A percentile compares a stretch with the other conserved stretches of the same genome.
Conservation (phyloP, 2,113 vertebrate species). For the Callionymus lyra region DNA sequence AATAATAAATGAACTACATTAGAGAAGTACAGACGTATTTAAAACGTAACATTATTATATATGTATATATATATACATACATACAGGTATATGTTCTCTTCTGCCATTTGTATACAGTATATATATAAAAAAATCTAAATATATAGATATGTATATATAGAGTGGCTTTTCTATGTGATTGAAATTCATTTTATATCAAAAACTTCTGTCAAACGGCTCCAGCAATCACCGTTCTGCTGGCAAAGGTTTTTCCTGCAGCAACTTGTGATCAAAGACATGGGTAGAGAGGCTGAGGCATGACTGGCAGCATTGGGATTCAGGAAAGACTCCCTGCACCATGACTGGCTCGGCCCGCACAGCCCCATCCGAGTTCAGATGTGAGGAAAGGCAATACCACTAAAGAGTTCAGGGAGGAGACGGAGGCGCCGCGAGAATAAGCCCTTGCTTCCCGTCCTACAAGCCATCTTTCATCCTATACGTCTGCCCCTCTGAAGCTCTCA, state of each 20-base stretch:
- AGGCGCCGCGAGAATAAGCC: conserved; percentile 48
- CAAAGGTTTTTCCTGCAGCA: conserved; percentile 33
- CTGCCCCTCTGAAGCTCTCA: conserved; percentile 55
- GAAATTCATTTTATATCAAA: too few species aligned
- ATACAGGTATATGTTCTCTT: too few species aligned
- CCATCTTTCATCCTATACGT: conserved; percentile 22
- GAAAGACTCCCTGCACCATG: conserved; percentile 30
- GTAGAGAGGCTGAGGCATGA: conserved; percentile 32
- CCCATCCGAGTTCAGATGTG: conserved; percentile 42
- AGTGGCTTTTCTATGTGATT: too few species aligned
- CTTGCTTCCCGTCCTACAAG: conserved; percentile 10
- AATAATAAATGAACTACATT: too few species aligned
- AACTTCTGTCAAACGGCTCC: conserved; percentile 34
- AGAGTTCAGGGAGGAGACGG: conserved; percentile 22
- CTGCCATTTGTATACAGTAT: too few species aligned
- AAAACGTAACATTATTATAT: too few species aligned
- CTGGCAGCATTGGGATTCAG: conserved; percentile 52
- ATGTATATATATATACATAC: too few species aligned
- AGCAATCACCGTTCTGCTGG: conserved; percentile 34
- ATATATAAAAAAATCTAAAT: too few species aligned
- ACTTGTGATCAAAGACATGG: conserved; percentile 50
- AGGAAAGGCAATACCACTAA: conserved; percentile 41
- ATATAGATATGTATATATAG: too few species aligned
- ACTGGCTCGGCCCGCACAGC: conserved; percentile 41
- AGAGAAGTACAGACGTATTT: too few species aligned